phyloP scores from a whole-genome alignment of 2,888 invertebrate genomes.

The Mechanitis mazaeus region DNA sequence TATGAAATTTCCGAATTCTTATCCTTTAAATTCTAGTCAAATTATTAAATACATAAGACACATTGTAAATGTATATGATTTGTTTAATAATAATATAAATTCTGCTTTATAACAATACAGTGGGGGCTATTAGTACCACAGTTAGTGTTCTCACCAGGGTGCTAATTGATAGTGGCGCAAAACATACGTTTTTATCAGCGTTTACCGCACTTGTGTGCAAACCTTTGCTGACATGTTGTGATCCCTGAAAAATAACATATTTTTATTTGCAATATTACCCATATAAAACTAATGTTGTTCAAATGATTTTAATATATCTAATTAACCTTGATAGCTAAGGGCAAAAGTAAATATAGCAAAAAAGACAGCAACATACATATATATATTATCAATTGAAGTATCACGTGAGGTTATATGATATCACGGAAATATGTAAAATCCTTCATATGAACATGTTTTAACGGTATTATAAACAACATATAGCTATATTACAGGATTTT shows the following conservation, averaged over 20 bases:
- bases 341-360: slow-evolving; percentile 3
- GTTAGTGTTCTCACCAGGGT: slow-evolving; percentile 74
- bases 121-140: slow-evolving; percentile 51
- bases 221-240: slow-evolving; percentile 59
- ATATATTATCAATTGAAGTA: slow-evolving; percentile 16
- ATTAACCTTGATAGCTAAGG: slow-evolving; percentile 3
- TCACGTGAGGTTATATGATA: slow-evolving; percentile 37
- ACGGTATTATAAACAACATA: neutral
- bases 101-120: slow-evolving; percentile 37
- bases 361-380: neutral
- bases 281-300: too few relatives aligned
- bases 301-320: neutral
- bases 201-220: slow-evolving; percentile 67
- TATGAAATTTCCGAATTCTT: too few relatives aligned
- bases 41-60: neutral
- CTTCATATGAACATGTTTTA: neutral
- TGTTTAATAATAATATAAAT: neutral
- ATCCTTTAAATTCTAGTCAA: too few relatives aligned
- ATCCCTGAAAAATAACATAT: slow-evolving; percentile 48
- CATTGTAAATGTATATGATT: neutral
- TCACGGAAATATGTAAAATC: neutral
- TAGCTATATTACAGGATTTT: neutral
- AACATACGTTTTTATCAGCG: slow-evolving; percentile 64
- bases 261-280: too few relatives aligned
- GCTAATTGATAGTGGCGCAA: slow-evolving; percentile 52